These are phyloP conservation scores for Sus cebifrons DNA, from an alignment of 2,797 vertebrate species.

Conservation along the genomic window DNA sequence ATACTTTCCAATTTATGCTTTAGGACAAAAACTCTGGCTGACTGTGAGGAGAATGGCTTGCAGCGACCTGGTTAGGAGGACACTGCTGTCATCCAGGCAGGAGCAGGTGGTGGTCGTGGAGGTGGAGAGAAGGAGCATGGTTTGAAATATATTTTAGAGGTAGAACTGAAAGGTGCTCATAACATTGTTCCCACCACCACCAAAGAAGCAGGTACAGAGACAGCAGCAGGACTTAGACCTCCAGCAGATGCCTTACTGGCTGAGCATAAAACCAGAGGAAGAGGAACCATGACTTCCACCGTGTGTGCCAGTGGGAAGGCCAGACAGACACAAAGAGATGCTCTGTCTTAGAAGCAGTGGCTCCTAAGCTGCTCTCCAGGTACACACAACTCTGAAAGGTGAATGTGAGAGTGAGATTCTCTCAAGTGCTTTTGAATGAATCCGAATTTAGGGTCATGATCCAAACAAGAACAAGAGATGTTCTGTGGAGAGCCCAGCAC, in stretches of 20 bases:
- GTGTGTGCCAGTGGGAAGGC: neutral
- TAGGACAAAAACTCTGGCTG: neutral
- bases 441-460: slow-evolving; percentile 12
- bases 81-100: neutral
- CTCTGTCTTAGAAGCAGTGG: neutral
- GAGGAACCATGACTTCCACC: neutral
- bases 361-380: neutral
- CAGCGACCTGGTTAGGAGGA: neutral
- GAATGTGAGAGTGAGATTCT: neutral
- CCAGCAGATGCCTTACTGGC: neutral
- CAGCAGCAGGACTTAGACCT: neutral
- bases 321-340: neutral
- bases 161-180: neutral
- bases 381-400: neutral
- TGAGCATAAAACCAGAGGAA: neutral
- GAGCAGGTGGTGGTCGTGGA: neutral
- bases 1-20: neutral
- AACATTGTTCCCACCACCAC: neutral
- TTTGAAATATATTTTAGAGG: neutral
- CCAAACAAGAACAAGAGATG: slow-evolving; percentile 58
- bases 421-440: slow-evolving; percentile 24
- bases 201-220: neutral
- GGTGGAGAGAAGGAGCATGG: neutral
- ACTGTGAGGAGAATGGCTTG: neutral
- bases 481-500: neutral